Evolutionary conservation across 2,888 invertebrate species (phyloP).

Genomic region (Thymelicus sylvestris): DNA sequence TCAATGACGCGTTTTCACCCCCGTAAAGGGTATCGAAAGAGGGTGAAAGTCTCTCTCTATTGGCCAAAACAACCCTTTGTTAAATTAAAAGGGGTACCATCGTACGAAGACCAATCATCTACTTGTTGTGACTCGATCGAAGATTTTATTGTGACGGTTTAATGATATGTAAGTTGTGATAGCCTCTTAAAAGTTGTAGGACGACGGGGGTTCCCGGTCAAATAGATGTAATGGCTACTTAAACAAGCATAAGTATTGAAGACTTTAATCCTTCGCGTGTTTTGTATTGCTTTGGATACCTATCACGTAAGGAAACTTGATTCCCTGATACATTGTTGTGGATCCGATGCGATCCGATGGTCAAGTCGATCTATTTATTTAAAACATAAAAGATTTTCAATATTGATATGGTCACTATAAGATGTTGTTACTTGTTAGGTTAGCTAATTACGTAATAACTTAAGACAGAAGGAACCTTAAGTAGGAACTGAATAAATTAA

Average conservation of each 20-base stretch:
- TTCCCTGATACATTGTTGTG: no score
- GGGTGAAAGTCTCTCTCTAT: conserved; percentile 40
- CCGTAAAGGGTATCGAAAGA: conserved; percentile 10
- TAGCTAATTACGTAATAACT: no score
- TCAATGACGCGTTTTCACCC: conserved; percentile 20
- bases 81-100: conserved; percentile 33
- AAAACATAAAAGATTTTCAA: no score
- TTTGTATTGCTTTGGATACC: no score
- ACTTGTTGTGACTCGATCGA: conserved; percentile 6
- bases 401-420: no score
- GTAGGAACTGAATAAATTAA: no score
- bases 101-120: conserved; percentile 26
- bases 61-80: conserved; percentile 35
- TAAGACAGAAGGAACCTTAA: no score
- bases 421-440: no score
- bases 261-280: no score
- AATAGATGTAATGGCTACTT: not conserved
- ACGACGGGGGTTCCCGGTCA: not conserved
- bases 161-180: conserved; percentile 4
- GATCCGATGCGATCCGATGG: no score
- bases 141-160: conserved; percentile 5
- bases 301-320: no score
- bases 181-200: not conserved
- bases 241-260: not conserved
- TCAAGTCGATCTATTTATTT: no score